These are phyloP conservation scores for Nansenia antarctica DNA, from an alignment of 2,113 vertebrate genomes.

Conservation along the genomic window DNA sequence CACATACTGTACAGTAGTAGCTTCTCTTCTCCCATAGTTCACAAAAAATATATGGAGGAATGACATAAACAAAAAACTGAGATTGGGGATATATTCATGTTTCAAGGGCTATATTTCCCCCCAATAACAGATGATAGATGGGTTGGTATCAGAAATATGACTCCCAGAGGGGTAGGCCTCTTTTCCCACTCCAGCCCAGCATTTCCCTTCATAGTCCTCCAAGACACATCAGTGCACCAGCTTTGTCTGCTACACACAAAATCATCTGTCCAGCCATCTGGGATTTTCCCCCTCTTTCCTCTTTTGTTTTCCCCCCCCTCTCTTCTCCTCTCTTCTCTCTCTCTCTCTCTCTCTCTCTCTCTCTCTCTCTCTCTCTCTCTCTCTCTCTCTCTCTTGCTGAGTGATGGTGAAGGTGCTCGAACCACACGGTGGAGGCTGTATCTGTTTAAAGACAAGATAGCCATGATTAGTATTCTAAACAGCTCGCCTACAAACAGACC, in stretches of 20 bases:
- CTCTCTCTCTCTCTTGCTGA: background rate
- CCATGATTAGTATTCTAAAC: background rate
- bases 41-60: too few species aligned
- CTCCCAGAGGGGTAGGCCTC: background rate
- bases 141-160: background rate
- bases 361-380: background rate
- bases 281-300: background rate
- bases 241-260: background rate
- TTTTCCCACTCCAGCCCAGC: background rate
- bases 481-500: background rate
- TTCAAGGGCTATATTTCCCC: too few species aligned
- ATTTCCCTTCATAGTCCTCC: conserved; percentile 39
- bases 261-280: background rate
- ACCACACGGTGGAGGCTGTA: background rate
- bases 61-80: too few species aligned
- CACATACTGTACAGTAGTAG: too few species aligned
- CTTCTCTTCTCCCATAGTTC: too few species aligned
- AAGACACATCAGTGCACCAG: conserved; percentile 40
- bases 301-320: background rate
- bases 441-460: background rate
- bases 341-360: background rate
- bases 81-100: too few species aligned
- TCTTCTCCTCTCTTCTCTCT: background rate
- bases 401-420: background rate
- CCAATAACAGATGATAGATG: too few species aligned